phyloP scores from a whole-genome alignment of 2,888 invertebrate genomes.

The Deroplatys truncata region DNA sequence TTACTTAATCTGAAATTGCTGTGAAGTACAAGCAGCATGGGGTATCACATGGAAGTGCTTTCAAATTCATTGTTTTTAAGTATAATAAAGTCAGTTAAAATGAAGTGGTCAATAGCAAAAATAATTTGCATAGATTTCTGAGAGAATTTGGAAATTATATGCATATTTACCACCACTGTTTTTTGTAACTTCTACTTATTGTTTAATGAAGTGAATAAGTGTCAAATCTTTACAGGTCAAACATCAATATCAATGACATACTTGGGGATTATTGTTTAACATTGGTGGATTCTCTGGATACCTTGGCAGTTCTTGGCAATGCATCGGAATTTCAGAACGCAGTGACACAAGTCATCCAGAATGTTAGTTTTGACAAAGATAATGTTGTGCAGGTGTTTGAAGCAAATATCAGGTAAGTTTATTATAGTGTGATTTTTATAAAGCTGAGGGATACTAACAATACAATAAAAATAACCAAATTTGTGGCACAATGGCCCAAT shows the following conservation, averaged over 20 bases:
- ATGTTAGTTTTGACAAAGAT: slow-evolving; percentile 56
- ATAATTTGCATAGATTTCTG: too few species aligned
- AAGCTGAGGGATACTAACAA: too few species aligned
- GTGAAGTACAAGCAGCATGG: too few species aligned
- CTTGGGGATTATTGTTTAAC: slow-evolving; percentile 59
- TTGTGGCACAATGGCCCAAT: too few species aligned
- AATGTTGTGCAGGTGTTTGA: slow-evolving; percentile 62
- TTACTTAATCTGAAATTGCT: too few species aligned
- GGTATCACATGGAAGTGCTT: too few species aligned
- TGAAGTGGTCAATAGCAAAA: too few species aligned
- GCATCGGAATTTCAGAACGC: slow-evolving; percentile 54
- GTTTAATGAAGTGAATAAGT: neutral
- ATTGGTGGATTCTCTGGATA: slow-evolving; percentile 56
- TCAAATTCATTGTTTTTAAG: too few species aligned
- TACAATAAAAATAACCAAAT: too few species aligned
- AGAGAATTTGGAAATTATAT: too few species aligned
- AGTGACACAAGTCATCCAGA: slow-evolving; percentile 51
- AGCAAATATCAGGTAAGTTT: slow-evolving; percentile 53
- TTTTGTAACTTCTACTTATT: neutral
- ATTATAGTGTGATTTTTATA: neutral
- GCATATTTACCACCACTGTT: too few species aligned
- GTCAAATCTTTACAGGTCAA: slow-evolving; percentile 46
- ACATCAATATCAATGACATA: slow-evolving; percentile 63
- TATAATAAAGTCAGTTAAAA: too few species aligned
- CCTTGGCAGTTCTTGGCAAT: slow-evolving; percentile 56